Conservation (phyloP, 2,797 vertebrate species). For the Hipposideros larvatus region DNA sequence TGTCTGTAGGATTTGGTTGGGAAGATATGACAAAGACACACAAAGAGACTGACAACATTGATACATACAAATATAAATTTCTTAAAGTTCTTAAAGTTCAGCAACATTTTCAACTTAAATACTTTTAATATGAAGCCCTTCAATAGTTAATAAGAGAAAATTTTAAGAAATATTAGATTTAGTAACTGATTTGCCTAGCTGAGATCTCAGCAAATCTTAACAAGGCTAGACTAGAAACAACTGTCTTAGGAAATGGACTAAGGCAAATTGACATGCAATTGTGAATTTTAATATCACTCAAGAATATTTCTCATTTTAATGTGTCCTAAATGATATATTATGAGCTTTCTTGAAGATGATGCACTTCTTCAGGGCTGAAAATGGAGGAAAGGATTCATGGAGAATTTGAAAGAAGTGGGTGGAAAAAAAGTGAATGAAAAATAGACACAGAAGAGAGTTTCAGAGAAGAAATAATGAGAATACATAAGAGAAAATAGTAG, state of each 20-base stretch:
- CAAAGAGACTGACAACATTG: background rate
- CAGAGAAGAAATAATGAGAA: slow-evolving; percentile 53
- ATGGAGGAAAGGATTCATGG: slow-evolving; percentile 17
- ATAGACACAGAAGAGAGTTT: slow-evolving; percentile 43
- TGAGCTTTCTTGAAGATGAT: background rate
- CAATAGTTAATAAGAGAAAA: background rate
- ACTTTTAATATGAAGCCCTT: slow-evolving; percentile 40
- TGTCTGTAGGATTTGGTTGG: background rate
- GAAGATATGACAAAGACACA: slow-evolving; percentile 20
- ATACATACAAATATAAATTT: background rate
- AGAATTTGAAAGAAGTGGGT: slow-evolving; percentile 39
- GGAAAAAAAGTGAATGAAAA: slow-evolving; percentile 24
- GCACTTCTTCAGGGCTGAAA: background rate
- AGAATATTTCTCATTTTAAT: slow-evolving; percentile 42
- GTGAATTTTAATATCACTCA: slow-evolving; percentile 4
- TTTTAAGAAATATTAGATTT: slow-evolving; percentile 34
- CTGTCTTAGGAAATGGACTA: slow-evolving; percentile 34
- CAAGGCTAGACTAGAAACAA: slow-evolving; percentile 49
- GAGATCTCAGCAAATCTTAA: slow-evolving; percentile 26
- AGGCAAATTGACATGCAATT: slow-evolving; percentile 26
- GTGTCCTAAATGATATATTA: background rate
- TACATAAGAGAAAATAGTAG: background rate
- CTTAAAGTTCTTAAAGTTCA: slow-evolving; percentile 40
- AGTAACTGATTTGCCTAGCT: slow-evolving; percentile 22
- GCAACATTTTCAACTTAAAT: slow-evolving; percentile 39